A percentile compares a stretch with the other conserved stretches of the same genome.
These are phyloP conservation scores for Listrodromus nycthemerus DNA, from an alignment of 2,888 invertebrate genomes.

Conservation along the genomic window DNA sequence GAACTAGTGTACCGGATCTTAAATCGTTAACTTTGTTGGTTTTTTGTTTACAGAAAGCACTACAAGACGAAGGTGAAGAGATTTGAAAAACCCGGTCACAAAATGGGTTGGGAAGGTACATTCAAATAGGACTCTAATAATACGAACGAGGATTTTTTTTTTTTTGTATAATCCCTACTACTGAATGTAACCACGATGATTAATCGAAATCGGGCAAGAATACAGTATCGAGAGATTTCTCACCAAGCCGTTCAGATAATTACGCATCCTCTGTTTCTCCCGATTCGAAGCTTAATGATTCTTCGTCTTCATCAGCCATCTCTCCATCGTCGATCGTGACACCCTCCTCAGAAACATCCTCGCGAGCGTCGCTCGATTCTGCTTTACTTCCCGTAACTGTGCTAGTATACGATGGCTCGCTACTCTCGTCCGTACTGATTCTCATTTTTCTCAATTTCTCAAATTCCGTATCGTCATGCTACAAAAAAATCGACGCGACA, in stretches of 20 bases:
- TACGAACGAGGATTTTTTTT: slow-evolving; percentile 15
- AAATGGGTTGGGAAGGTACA: slow-evolving; percentile 85
- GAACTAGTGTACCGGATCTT: neutral
- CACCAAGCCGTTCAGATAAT: neutral
- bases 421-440: slow-evolving; percentile 26
- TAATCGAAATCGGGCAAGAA: slow-evolving; percentile 1
- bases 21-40: slow-evolving; percentile 5
- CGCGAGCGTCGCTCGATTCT: slow-evolving; percentile 39
- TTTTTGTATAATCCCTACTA: slow-evolving; percentile 33
- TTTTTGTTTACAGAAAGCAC: slow-evolving; percentile 86
- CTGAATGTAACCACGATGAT: slow-evolving; percentile 17
- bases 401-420: slow-evolving; percentile 4
- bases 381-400: slow-evolving; percentile 14
- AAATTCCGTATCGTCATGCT: neutral
- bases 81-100: slow-evolving; percentile 87
- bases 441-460: slow-evolving; percentile 1
- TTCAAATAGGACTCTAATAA: slow-evolving; percentile 76
- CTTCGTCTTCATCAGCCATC: slow-evolving; percentile 25
- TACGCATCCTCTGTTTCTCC: slow-evolving; percentile 30
- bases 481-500: neutral
- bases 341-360: slow-evolving; percentile 44
- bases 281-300: slow-evolving; percentile 39
- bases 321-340: slow-evolving; percentile 19
- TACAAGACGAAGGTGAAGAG: slow-evolving; percentile 90
- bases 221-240: neutral